Conservation (phyloP, 2,888 invertebrate genomes). For the Caenorhabditis sp. region DNA sequence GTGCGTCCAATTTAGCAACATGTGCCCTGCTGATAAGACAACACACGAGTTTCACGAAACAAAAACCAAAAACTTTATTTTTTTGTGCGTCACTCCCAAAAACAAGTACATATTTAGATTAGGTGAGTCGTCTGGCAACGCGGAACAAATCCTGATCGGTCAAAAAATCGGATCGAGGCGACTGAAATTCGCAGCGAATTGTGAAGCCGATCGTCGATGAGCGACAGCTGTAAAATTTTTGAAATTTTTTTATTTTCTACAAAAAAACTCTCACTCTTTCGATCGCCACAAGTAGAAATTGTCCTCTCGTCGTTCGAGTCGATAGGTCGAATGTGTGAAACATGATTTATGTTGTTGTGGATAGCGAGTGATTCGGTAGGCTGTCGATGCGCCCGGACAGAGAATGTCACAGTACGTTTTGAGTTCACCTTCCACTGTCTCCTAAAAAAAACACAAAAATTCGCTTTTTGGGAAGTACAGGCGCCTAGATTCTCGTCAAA, state of each 20-base stretch:
- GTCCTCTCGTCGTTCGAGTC: conserved; percentile 60
- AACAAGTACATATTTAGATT: background rate
- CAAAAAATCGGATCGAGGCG: conserved; percentile 54
- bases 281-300: conserved; percentile 61
- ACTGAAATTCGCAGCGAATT: conserved; percentile 64
- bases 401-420: conserved; percentile 65
- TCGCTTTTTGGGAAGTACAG: background rate
- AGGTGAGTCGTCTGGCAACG: conserved; percentile 38
- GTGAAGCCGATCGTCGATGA: conserved; percentile 49
- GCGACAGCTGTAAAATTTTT: conserved; percentile 23
- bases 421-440: conserved; percentile 60
- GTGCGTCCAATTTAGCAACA: too few species aligned
- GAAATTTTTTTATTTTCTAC: background rate
- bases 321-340: conserved; percentile 62
- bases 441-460: conserved; percentile 39
- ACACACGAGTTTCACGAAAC: too few species aligned
- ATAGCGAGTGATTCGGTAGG: conserved; percentile 52
- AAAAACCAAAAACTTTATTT: background rate
- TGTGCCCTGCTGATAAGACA: too few species aligned
- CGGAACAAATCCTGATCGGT: conserved; percentile 60
- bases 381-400: conserved; percentile 65
- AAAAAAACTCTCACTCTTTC: conserved; percentile 53
- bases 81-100: background rate
- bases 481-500: background rate
- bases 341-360: conserved; percentile 52